Percentiles rank a stretch among this genome's conserved stretches.
Conservation (phyloP, 2,888 invertebrate species). For the Escarpia spicata region DNA sequence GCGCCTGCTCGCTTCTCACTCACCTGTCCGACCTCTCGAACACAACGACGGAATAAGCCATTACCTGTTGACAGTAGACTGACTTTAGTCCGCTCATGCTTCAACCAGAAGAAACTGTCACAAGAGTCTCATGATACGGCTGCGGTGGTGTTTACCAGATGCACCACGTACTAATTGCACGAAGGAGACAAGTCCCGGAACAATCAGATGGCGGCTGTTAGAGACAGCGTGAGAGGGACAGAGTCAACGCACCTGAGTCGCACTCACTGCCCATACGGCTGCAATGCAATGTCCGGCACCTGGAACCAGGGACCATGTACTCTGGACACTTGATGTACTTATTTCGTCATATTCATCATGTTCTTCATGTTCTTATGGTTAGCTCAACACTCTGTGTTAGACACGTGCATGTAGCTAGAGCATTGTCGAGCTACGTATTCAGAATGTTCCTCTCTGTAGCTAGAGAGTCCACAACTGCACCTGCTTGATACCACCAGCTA, state of each 20-base stretch:
- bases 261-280: too few species aligned
- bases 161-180: background rate
- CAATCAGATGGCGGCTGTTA: background rate
- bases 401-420: too few species aligned
- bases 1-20: background rate
- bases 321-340: too few species aligned
- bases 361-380: too few species aligned
- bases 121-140: background rate
- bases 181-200: background rate
- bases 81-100: background rate
- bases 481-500: too few species aligned
- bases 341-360: too few species aligned
- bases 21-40: background rate
- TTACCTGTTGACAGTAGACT: background rate
- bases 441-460: too few species aligned
- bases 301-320: too few species aligned
- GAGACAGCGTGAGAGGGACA: background rate
- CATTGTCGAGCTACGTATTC: too few species aligned
- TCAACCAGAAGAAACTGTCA: background rate
- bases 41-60: background rate
- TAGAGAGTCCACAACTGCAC: too few species aligned
- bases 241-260: background rate
- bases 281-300: too few species aligned
- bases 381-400: too few species aligned
- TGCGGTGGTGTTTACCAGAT: background rate